phyloP scores from a whole-genome alignment of 37 sponge, comb jelly and placozoan genomes.

The Mnemiopsis leidyi region DNA sequence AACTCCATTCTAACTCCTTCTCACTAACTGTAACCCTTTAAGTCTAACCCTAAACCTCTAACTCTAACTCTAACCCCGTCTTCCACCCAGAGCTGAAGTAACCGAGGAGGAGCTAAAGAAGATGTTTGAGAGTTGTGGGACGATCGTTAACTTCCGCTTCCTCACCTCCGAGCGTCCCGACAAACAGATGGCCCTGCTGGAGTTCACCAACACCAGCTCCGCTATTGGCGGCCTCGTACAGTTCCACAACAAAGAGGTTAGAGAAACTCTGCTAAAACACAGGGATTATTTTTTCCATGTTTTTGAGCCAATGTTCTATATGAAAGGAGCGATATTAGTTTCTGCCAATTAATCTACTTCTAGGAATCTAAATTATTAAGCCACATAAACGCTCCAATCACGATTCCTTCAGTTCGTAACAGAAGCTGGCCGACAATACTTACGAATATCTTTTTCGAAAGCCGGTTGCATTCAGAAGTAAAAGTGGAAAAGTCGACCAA shows the following conservation, averaged over 20 bases:
- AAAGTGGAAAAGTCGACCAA: not conserved
- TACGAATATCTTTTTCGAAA: constrained; percentile 57
- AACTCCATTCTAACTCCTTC: too few relatives aligned
- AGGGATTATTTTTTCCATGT: too few relatives aligned
- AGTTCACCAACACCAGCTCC: constrained; percentile 44
- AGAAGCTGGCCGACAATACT: constrained; percentile 48
- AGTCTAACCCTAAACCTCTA: too few relatives aligned
- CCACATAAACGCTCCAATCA: too few relatives aligned
- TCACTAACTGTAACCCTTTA: too few relatives aligned
- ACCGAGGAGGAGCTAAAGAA: constrained; percentile 14
- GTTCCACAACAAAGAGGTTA: constrained; percentile 62
- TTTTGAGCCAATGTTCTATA: too few relatives aligned
- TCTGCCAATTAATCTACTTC: too few relatives aligned
- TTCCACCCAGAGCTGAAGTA: constrained; percentile 23
- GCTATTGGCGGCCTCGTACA: constrained; percentile 62
- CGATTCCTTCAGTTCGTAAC: constrained; percentile 30
- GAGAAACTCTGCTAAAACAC: too few relatives aligned
- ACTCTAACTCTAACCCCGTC: too few relatives aligned
- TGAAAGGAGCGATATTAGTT: too few relatives aligned
- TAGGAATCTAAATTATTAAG: too few relatives aligned
- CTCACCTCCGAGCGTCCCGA: constrained; percentile 28
- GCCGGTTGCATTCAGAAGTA: constrained; percentile 62
- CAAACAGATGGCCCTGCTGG: constrained; percentile 64
- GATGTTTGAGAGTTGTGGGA: constrained; percentile 57
- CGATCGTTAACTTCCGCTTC: constrained; percentile 60